A percentile compares a stretch with the other conserved stretches of the same genome.
phyloP scores from a whole-genome alignment of 2,113 vertebrate genomes.

The Morone chrysops region DNA sequence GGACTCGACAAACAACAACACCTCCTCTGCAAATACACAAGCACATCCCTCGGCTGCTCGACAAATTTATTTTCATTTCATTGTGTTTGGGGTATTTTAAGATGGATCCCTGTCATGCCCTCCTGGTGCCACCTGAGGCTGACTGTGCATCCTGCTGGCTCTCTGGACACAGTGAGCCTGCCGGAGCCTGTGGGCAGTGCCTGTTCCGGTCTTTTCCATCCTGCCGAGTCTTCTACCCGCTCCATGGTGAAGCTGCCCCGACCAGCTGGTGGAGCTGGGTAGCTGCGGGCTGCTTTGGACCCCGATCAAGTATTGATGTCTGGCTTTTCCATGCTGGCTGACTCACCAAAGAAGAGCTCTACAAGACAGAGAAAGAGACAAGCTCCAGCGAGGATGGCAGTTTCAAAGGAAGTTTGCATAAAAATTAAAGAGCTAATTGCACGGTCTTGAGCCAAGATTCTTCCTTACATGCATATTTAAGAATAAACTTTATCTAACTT shows the following conservation, averaged over 20 bases:
- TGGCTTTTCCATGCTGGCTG: constrained; percentile 58
- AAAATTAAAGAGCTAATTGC: constrained; percentile 39
- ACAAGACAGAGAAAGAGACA: constrained; percentile 31
- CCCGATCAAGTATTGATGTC: constrained; percentile 72
- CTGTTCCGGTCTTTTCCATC: constrained; percentile 50
- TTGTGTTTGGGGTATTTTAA: constrained; percentile 58
- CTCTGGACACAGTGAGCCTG: constrained; percentile 27
- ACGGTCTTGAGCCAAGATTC: constrained; percentile 15
- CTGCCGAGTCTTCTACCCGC: constrained; percentile 19
- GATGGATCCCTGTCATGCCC: constrained; percentile 7
- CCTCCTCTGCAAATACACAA: constrained; percentile 35
- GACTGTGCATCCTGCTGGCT: constrained; percentile 45
- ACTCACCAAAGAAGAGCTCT: constrained; percentile 43
- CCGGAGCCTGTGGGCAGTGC: constrained; percentile 22
- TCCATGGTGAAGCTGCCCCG: constrained; percentile 43
- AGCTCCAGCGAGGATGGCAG: constrained; percentile 13
- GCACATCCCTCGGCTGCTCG: constrained; percentile 47
- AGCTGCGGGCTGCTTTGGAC: constrained; percentile 72
- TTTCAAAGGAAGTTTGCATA: constrained; percentile 39
- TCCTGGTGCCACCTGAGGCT: constrained; percentile 46
- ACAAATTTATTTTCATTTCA: constrained; percentile 27
- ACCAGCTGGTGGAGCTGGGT: constrained; percentile 76
- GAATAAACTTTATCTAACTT: constrained; percentile 22
- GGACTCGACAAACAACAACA: constrained; percentile 65
- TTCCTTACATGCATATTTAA: constrained; percentile 29